Base-by-base conservation (phyloP, 2,113 vertebrate genomes). In the Sinosuthora webbiana region DNA sequence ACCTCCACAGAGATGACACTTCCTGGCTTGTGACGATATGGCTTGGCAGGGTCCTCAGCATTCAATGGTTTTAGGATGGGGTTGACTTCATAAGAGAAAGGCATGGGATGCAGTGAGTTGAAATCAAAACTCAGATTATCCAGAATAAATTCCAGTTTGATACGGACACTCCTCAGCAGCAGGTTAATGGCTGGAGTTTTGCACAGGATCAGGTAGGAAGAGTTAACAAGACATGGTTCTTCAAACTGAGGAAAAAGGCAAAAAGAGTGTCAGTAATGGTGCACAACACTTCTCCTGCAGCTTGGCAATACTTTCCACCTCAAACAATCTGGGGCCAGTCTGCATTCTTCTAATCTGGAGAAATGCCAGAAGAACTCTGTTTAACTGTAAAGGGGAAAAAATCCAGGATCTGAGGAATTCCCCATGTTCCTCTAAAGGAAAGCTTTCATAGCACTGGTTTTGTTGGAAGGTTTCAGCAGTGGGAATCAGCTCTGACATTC, bases 1-100 rank as follows among this genome's bases (percentile, higher is more conserved):
- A 99, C 99, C 99, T 99, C 99, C 75, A 99, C 99, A 57, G 99
- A 99, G 63, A 99, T 99, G 97, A 99, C 99, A 15, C 99, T 99
- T 78, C 99, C 99, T 0, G 99, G 99, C 92, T 99, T 99, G 98
- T 99, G 99, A 59, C 98, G 98, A 97, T 99, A 99, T 0, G 98
- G 99, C 44, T 97, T 98, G 83, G 96, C 96, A 39, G 98, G 98
- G 67, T 99, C 98, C 79, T 98, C 98, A 5, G 98, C 97, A 95
- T 99, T 99, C 65, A 99, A 93, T 2, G 97, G 97, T 42, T 96
- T 97, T 78, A 99, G 97, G 37, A 94, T 90, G 9, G 99, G 99
- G 93, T 99, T 98, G 15, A 98, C 97, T 93, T 99, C 98, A 3
- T 99, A 99, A 55, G 97, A 98, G 96, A 99, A 99, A 33, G 97